Evolutionary conservation across 2,797 vertebrate species (phyloP), one percentile per base, ranked within the genome.

Genomic region (Alcedo atthis): DNA sequence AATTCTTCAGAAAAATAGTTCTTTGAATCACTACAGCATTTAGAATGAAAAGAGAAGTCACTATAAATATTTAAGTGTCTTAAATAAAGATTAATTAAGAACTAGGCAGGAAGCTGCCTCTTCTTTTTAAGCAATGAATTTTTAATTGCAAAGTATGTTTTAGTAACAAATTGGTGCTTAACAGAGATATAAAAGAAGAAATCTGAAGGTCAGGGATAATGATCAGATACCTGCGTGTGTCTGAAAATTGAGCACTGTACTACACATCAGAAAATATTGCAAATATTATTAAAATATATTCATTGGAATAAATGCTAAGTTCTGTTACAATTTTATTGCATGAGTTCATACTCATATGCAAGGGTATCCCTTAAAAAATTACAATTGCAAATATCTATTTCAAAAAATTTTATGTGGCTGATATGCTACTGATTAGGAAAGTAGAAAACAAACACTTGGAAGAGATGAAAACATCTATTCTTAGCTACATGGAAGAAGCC

Each of bases 1-100:
- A 91, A 88, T 7, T 42, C 55, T 64, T 86, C 35, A 82, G 66
- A 74, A 91, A 53, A 19, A 54, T 54, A 20, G 68, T 48, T 90
- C 19, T 90, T 70, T 85, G 58, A 82, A 85, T 83, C 51, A 66
- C 26, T 42, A 22, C 25, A 48, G 30, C 74, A 64, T 76, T 91
- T 81, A 58, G 40, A 78, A 77, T 66, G 28, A 77, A 85, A 92
- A 76, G 40, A 77, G 10, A 57, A 85, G 26, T 66, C 18, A 46
- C 42, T 61, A 66, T 83, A 84, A 92, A 92, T 91, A 86, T 91
- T 86, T 76, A 84, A 86, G 28, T 67, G n/a, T 70, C 74, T 91
- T 55, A 90, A 87, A 85, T 80, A 89, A 90, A 95, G 49, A 86
- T 77, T 93, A 91, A 92, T 93, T 90, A 92, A 81, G 18, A 75